Evolutionary conservation across 2,888 invertebrate species (phyloP).

Genomic region (Minunthozetes semirufus): DNA sequence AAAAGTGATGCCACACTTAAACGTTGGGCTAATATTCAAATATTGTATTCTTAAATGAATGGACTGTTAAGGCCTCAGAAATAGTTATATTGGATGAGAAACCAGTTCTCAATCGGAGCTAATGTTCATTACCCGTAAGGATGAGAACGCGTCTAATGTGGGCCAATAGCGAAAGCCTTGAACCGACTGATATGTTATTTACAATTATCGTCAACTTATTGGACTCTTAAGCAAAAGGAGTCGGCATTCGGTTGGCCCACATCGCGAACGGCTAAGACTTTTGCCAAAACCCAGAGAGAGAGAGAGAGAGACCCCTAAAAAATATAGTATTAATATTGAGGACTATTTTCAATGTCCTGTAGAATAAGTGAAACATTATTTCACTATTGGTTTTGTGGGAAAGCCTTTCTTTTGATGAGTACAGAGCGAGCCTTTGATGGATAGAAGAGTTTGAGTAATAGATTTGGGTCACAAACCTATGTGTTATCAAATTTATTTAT

Average conservation of each 20-base stretch:
- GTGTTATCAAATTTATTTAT: not conserved
- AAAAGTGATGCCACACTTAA: conserved; percentile 14
- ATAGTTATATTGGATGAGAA: conserved; percentile 14
- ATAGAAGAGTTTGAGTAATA: conserved; percentile 5
- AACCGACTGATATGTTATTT: conserved; percentile 17
- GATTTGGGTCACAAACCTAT: conserved; percentile 14
- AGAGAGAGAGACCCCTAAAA: no score
- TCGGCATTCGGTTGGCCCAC: conserved; percentile 17
- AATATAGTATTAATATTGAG: not conserved
- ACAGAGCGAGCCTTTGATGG: not conserved
- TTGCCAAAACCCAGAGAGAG: not conserved
- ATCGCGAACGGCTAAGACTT: conserved; percentile 3
- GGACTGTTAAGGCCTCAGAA: conserved; percentile 7
- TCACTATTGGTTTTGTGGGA: not conserved
- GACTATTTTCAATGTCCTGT: not conserved
- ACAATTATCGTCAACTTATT: conserved; percentile 19
- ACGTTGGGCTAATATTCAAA: conserved; percentile 20
- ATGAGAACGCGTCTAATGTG: conserved; percentile 16
- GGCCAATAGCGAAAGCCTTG: conserved; percentile 26
- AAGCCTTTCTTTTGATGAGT: not conserved
- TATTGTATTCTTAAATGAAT: not conserved
- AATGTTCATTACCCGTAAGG: conserved; percentile 25
- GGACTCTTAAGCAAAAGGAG: conserved; percentile 1
- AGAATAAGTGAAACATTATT: not conserved
- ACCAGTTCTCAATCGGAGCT: conserved; percentile 11